Conservation (phyloP, 2,113 vertebrate genomes). For the Percina caprodes region DNA sequence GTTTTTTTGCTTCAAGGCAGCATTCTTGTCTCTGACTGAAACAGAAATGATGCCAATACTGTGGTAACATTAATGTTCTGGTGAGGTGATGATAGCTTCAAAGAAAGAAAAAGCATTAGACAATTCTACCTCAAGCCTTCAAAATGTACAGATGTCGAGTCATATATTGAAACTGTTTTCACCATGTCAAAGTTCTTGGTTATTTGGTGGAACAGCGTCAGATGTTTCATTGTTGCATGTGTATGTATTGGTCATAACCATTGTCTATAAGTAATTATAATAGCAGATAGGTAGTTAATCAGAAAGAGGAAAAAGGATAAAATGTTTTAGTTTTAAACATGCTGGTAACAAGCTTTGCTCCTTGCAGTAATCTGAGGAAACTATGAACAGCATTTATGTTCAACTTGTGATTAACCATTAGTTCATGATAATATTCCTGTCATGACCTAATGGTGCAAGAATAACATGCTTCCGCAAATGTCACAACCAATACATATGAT, state of each 20-base stretch:
- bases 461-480: slow-evolving; percentile 74
- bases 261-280: neutral
- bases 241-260: neutral
- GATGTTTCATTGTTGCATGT: neutral
- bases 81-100: slow-evolving; percentile 39
- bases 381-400: slow-evolving; percentile 24
- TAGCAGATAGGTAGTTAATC: neutral
- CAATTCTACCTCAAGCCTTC: slow-evolving; percentile 9
- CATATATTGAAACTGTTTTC: slow-evolving; percentile 18
- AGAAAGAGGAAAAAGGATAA: neutral
- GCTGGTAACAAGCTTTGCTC: neutral
- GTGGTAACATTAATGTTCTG: slow-evolving; percentile 39
- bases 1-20: slow-evolving; percentile 36
- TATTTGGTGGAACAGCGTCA: neutral
- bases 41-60: slow-evolving; percentile 46
- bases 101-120: slow-evolving; percentile 36
- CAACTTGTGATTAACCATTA: slow-evolving; percentile 57
- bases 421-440: slow-evolving; percentile 67
- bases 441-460: slow-evolving; percentile 73
- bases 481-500: slow-evolving; percentile 66
- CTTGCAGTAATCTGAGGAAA: slow-evolving; percentile 22
- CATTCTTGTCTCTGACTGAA: slow-evolving; percentile 24
- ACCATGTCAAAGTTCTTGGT: neutral
- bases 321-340: neutral
- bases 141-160: neutral